Evolutionary conservation across 2,888 invertebrate species (phyloP).

Genomic region (Cyaniris semiargus): DNA sequence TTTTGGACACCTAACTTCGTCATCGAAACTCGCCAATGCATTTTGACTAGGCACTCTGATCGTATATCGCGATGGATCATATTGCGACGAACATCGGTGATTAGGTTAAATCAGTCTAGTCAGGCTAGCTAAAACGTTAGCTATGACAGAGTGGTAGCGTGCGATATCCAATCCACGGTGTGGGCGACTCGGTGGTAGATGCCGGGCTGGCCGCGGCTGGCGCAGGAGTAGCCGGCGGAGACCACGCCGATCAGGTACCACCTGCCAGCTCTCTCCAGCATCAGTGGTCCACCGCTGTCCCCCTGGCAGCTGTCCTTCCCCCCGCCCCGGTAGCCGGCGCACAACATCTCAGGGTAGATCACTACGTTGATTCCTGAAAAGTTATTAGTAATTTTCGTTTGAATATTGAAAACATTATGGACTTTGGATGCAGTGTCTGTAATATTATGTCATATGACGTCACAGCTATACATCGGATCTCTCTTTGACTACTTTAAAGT

Average conservation of each 20-base stretch:
- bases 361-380: conserved; percentile 89
- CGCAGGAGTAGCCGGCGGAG: conserved; percentile 96
- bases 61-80: not conserved
- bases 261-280: conserved; percentile 91
- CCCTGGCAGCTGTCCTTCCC: conserved; percentile 90
- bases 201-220: conserved; percentile 95
- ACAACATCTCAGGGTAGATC: conserved; percentile 97
- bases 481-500: too few relatives aligned
- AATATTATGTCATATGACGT: too few relatives aligned
- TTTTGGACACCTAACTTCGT: too few relatives aligned
- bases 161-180: conserved; percentile 95
- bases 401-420: too few relatives aligned
- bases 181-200: conserved; percentile 96
- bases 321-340: conserved; percentile 94
- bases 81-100: not conserved
- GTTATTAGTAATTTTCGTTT: too few relatives aligned
- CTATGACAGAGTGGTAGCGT: conserved; percentile 77
- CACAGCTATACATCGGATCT: too few relatives aligned
- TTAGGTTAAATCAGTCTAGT: not conserved
- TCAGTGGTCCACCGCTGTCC: conserved; percentile 93
- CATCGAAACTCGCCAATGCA: not conserved
- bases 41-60: not conserved
- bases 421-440: too few relatives aligned
- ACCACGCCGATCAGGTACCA: conserved; percentile 96
- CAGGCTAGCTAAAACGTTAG: conserved; percentile 35